Evolutionary conservation across 1,140 invertebrate genomes (phyloP), one percentile per base, ranked within the genome.

Genomic region (Periplaneta americana): DNA sequence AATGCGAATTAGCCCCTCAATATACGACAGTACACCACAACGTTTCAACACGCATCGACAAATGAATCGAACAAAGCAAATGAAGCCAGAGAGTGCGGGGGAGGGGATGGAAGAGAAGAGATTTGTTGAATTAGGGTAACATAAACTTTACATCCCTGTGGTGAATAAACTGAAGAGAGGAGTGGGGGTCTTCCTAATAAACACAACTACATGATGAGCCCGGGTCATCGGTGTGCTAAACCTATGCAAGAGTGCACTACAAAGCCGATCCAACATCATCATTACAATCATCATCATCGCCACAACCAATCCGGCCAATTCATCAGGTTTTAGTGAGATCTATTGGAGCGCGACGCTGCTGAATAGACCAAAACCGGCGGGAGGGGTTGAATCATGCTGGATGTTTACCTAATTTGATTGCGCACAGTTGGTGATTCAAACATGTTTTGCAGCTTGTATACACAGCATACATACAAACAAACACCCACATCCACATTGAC

Each of bases 331-430:
- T 78, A 78, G 76, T 78, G 34, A n/a, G 34, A 78, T 66, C 48
- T 66, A 66, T 66, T 66, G 48, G n/a, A 66, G 48, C 48, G 48
- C 17, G 17, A 18, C 48, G 10, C 6, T n/a, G 28, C 48, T 66
- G 48, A 66, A 36, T 36, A 78, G 76, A 78, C 76, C 76, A 35
- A 66, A 66, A 66, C 48, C 22, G 4, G n/a, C 1, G 2, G 48
- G 48, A 5, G 48, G 22, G 48, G n/a, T 22, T 18, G 39, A 48
- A 48, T 18, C 76, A 78, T 37, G 76, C 36, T 78, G 79, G 76
- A 77, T 81, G 76, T 81, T 81, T 81, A 81, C 80, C 76, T 78
- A 81, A 81, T 48, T 77, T 81, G 80, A 81, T 81, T 81, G 80
- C 80, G 75, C 34, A 31, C 80, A 80, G 80, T 80, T 66, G 80